Evolutionary conservation across 2,888 invertebrate species (phyloP).

Genomic region (Diaphora mendica): DNA sequence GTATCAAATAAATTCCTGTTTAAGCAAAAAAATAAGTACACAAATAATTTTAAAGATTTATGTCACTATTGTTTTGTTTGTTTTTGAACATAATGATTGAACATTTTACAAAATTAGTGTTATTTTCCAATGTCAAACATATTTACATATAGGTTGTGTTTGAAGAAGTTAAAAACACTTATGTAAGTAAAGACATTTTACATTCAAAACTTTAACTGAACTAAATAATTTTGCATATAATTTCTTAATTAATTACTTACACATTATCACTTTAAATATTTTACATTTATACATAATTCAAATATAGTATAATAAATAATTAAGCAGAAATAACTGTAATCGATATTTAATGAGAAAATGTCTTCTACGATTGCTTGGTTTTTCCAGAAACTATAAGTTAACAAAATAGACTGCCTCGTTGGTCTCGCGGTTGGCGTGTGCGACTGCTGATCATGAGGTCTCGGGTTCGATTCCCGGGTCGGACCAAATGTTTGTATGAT

Average conservation of each 20-base stretch:
- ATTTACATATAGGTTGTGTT: neutral
- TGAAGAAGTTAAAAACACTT: neutral
- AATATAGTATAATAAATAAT: neutral
- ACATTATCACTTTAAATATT: conserved; percentile 24
- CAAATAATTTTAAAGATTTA: neutral
- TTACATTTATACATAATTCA: conserved; percentile 32
- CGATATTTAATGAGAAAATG: conserved; percentile 14
- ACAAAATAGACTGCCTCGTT: no score
- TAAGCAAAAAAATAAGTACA: no score
- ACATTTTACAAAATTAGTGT: neutral
- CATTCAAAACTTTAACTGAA: neutral
- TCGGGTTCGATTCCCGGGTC: no score
- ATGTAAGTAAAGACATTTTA: neutral
- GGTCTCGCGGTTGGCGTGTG: no score
- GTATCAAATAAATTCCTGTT: no score
- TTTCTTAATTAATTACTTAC: conserved; percentile 26
- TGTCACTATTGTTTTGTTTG: neutral
- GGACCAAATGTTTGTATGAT: no score
- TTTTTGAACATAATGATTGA: neutral
- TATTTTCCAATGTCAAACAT: neutral
- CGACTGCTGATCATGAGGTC: no score
- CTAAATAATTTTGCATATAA: conserved; percentile 16
- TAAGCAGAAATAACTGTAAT: conserved; percentile 24
- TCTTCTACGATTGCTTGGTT: neutral
- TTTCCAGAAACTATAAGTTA: neutral